phyloP scores from a whole-genome alignment of 2,113 vertebrate species.

The Probosciger aterrimus region DNA sequence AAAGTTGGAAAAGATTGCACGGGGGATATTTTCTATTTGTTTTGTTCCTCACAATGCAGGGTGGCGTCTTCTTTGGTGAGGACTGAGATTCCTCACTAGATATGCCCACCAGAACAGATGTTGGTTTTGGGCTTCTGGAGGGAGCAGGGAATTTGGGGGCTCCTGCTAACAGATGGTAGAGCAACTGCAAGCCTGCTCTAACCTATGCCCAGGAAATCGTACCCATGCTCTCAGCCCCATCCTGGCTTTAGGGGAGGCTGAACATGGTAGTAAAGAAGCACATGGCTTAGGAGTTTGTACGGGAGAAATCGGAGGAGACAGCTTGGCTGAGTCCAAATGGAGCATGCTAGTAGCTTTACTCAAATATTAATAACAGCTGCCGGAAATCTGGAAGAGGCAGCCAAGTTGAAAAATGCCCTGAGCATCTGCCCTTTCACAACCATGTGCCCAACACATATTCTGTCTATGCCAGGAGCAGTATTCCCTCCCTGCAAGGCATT shows the following conservation, averaged over 20 bases:
- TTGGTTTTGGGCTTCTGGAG: neutral
- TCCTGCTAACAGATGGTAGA: neutral
- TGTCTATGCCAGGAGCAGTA: neutral
- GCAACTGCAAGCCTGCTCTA: neutral
- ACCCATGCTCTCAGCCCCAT: neutral
- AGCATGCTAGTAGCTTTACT: neutral
- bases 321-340: neutral
- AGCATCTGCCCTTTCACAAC: neutral
- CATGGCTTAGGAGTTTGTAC: neutral
- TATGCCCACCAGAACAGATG: neutral
- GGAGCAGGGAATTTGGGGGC: neutral
- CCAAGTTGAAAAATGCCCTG: neutral
- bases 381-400: neutral
- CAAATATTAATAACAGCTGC: slow-evolving; percentile 35
- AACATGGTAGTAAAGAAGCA: neutral
- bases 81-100: neutral
- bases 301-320: neutral
- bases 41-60: neutral
- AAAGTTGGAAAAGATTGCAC: neutral
- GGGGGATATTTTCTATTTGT: neutral
- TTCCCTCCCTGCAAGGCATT: neutral
- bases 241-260: neutral
- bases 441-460: neutral
- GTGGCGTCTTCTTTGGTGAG: neutral
- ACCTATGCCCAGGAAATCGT: neutral